A percentile compares a stretch with the other conserved stretches of the same genome.
phyloP scores from a whole-genome alignment of 2,797 vertebrate genomes.

The Cyclopterus lumpus region DNA sequence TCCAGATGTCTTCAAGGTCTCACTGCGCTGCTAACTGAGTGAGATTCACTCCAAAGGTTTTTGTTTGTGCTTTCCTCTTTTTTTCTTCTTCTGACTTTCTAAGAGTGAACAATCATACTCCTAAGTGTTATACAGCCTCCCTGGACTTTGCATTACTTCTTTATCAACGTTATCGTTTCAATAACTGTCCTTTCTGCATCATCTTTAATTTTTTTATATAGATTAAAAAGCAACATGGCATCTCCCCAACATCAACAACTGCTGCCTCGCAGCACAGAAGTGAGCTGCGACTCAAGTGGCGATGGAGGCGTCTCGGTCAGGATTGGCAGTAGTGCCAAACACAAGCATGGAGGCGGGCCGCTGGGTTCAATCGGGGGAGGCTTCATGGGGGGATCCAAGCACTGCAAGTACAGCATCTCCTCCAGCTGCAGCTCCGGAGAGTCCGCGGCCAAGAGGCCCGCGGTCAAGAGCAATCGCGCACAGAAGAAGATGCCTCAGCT shows the following conservation, averaged over 20 bases:
- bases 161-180: conserved; percentile 5
- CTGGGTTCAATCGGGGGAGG: conserved; percentile 77
- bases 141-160: conserved; percentile 53
- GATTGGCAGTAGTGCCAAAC: conserved; percentile 85
- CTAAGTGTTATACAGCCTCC: conserved; percentile 19
- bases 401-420: conserved; percentile 95
- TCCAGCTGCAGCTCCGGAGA: conserved; percentile 97
- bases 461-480: conserved; percentile 79
- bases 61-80: conserved; percentile 13
- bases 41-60: conserved; percentile 29
- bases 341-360: conserved; percentile 79
- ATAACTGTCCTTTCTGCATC: conserved; percentile 7
- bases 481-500: conserved; percentile 91
- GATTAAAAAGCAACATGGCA: conserved; percentile 83
- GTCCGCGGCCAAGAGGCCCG: conserved; percentile 84
- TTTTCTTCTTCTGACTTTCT: conserved; percentile 6
- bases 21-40: conserved; percentile 36
- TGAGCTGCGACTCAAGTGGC: conserved; percentile 92
- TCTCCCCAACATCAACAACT: conserved; percentile 92
- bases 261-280: conserved; percentile 92
- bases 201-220: conserved; percentile 10
- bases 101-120: conserved; percentile 2
- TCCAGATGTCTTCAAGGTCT: conserved; percentile 66
- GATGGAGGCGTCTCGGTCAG: conserved; percentile 90
- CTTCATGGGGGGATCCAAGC: conserved; percentile 85